Percentiles rank a stretch among this genome's conserved stretches.
These are phyloP conservation scores for Thera obeliscata DNA, from an alignment of 2,888 invertebrate genomes.

Conservation along the genomic window DNA sequence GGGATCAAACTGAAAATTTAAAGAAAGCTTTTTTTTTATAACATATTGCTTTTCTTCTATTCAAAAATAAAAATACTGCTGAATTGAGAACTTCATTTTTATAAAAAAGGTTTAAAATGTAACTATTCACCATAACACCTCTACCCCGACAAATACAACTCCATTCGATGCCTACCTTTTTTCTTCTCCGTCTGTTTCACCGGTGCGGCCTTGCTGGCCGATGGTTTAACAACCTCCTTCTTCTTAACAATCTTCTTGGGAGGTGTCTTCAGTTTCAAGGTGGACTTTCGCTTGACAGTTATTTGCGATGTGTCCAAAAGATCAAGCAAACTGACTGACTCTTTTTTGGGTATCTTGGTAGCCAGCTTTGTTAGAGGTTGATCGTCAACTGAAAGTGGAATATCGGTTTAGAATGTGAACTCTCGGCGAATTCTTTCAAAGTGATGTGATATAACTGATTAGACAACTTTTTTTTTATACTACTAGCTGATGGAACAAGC, in stretches of 20 bases:
- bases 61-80: too few species aligned
- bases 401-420: background rate
- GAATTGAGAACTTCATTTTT: too few species aligned
- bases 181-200: slow-evolving; percentile 64
- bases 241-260: slow-evolving; percentile 67
- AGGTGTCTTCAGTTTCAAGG: slow-evolving; percentile 57
- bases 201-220: slow-evolving; percentile 59
- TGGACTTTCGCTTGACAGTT: slow-evolving; percentile 67
- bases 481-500: too few species aligned
- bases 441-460: too few species aligned
- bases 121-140: slow-evolving; percentile 53
- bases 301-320: slow-evolving; percentile 64
- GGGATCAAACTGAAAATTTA: too few species aligned
- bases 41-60: too few species aligned
- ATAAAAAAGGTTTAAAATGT: background rate
- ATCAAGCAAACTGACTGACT: slow-evolving; percentile 64
- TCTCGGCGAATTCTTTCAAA: too few species aligned
- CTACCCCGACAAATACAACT: slow-evolving; percentile 38
- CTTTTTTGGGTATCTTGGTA: slow-evolving; percentile 73
- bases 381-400: slow-evolving; percentile 65
- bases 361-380: slow-evolving; percentile 73
- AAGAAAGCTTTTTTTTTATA: too few species aligned
- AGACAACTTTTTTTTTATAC: too few species aligned
- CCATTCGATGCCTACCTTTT: slow-evolving; percentile 70
- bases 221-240: slow-evolving; percentile 59